phyloP scores from a whole-genome alignment of 1,140 invertebrate species.

The Drosophila pseudoananassae region DNA sequence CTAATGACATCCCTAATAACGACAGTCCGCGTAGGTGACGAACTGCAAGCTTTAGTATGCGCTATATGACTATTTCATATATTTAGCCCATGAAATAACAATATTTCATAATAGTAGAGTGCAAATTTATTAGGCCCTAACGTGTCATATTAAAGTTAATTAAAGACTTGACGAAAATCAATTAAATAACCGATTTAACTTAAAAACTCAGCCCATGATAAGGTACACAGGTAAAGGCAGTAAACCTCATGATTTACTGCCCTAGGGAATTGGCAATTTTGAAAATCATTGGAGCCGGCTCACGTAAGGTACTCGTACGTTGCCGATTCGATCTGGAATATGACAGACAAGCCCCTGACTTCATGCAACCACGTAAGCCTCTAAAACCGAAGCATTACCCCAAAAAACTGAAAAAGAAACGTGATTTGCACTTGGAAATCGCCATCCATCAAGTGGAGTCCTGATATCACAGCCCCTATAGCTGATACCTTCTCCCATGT shows the following conservation, averaged over 20 bases:
- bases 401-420: constrained; percentile 4
- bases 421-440: constrained; percentile 16
- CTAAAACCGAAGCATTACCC: constrained; percentile 11
- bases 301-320: not conserved
- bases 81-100: no score
- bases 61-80: no score
- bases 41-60: no score
- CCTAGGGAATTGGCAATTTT: not conserved
- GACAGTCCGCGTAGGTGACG: no score
- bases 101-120: not conserved
- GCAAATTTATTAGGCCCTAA: not conserved
- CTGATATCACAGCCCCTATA: constrained; percentile 26
- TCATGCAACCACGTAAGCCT: constrained; percentile 28
- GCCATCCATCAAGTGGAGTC: constrained; percentile 36
- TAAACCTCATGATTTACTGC: not conserved
- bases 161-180: not conserved
- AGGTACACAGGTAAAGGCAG: not conserved
- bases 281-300: not conserved
- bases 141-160: not conserved
- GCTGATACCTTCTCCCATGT: constrained; percentile 17
- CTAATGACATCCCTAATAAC: no score
- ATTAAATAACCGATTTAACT: not conserved
- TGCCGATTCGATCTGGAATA: constrained; percentile 10
- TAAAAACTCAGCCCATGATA: not conserved
- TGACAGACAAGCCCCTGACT: constrained; percentile 16